Conservation (phyloP, 2,797 vertebrate genomes). For the Sus cebifrons region DNA sequence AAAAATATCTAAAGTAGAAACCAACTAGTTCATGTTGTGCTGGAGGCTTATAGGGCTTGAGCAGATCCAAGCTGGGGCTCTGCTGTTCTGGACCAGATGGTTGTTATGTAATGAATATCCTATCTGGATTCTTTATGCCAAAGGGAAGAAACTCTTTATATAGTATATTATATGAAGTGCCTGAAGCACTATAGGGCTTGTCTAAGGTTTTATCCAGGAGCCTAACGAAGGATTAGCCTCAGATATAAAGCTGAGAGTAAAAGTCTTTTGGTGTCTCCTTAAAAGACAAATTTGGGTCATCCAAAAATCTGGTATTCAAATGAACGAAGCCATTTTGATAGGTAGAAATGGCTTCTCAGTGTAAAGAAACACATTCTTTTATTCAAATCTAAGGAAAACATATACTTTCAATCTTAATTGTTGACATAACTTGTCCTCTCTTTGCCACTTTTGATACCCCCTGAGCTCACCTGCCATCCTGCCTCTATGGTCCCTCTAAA, state of each 20-base stretch:
- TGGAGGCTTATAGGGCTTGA: neutral
- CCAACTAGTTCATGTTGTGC: neutral
- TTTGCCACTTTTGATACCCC: neutral
- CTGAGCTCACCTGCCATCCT: neutral
- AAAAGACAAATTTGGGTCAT: neutral
- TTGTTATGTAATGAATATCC: neutral
- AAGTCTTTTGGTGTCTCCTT: conserved; percentile 4
- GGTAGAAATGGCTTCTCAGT: neutral
- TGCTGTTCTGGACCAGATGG: neutral
- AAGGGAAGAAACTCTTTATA: neutral
- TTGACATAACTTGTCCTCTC: neutral
- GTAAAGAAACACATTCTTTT: neutral
- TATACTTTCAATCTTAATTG: neutral
- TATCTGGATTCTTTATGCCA: neutral
- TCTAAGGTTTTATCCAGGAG: neutral
- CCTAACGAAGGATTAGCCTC: neutral
- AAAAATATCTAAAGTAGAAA: neutral
- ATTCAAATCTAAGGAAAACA: neutral
- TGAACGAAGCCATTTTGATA: neutral
- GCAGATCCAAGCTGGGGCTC: neutral
- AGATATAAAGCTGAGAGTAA: neutral
- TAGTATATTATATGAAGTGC: neutral
- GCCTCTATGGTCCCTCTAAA: neutral
- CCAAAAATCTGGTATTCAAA: neutral
- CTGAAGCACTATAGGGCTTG: neutral